Evolutionary conservation across 2,113 vertebrate genomes (phyloP).

Genomic region (Psittacara wagleri): DNA sequence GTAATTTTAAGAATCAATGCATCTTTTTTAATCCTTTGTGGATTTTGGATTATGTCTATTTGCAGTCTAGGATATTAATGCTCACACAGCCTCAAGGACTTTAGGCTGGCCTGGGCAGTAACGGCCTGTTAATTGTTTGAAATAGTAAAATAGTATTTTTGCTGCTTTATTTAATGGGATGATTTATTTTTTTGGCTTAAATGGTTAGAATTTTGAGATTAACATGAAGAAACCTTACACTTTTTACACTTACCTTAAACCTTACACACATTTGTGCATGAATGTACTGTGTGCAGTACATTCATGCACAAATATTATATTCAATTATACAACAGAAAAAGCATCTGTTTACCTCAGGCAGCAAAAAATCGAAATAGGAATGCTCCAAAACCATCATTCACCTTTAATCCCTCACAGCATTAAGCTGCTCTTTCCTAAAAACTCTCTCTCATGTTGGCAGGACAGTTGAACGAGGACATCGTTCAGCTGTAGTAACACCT

Average conservation of each 20-base stretch:
- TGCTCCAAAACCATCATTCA: not conserved
- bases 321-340: not conserved
- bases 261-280: no score
- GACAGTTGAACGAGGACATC: not conserved
- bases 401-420: not conserved
- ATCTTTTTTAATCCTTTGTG: not conserved
- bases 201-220: not conserved
- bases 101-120: not conserved
- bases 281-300: not conserved
- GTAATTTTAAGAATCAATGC: not conserved
- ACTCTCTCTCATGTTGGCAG: accelerated
- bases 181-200: not conserved
- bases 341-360: not conserved
- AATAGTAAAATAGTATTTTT: not conserved
- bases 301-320: not conserved
- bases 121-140: not conserved
- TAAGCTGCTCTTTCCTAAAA: not conserved
- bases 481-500: accelerated
- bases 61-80: not conserved
- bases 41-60: not conserved
- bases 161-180: not conserved
- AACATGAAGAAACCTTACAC: not conserved
- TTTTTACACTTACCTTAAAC: no score
- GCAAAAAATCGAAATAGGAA: not conserved
- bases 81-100: not conserved